Percentiles rank a stretch among this genome's conserved stretches.
Conservation (phyloP, 2,113 vertebrate species). For the Trochalopteron elliotii region DNA sequence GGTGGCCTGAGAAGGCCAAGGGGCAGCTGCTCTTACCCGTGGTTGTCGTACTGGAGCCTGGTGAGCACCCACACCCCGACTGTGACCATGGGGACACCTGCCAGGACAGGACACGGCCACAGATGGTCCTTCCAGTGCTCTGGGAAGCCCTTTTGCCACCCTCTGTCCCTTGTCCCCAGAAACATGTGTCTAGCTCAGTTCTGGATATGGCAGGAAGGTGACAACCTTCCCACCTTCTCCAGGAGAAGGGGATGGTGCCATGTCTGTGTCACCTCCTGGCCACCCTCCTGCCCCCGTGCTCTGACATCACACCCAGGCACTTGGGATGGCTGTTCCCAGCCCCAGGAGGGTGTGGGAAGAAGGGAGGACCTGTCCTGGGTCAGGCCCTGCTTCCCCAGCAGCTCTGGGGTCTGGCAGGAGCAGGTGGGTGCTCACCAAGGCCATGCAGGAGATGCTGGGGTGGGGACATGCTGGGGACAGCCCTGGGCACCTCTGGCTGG, state of each 20-base stretch:
- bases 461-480: not conserved
- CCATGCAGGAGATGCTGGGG: not conserved
- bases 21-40: slow-evolving; percentile 45
- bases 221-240: not conserved
- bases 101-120: not conserved
- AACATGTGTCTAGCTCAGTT: accelerated
- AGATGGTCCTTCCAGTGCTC: not conserved
- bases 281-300: not conserved
- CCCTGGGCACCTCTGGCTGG: not conserved
- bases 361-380: not conserved
- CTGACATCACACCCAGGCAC: not conserved
- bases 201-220: not conserved
- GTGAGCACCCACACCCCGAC: slow-evolving; percentile 62
- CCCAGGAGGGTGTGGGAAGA: not conserved
- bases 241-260: not conserved
- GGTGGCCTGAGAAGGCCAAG: not conserved
- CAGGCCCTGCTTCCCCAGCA: not conserved
- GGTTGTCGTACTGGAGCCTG: slow-evolving; percentile 63
- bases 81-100: slow-evolving; percentile 64
- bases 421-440: not conserved
- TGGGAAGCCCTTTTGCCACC: too few relatives aligned
- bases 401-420: not conserved
- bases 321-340: accelerated
- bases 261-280: not conserved
- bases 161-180: not conserved